Evolutionary conservation across 2,113 vertebrate genomes (phyloP).

Genomic region (Sardina pilchardus): DNA sequence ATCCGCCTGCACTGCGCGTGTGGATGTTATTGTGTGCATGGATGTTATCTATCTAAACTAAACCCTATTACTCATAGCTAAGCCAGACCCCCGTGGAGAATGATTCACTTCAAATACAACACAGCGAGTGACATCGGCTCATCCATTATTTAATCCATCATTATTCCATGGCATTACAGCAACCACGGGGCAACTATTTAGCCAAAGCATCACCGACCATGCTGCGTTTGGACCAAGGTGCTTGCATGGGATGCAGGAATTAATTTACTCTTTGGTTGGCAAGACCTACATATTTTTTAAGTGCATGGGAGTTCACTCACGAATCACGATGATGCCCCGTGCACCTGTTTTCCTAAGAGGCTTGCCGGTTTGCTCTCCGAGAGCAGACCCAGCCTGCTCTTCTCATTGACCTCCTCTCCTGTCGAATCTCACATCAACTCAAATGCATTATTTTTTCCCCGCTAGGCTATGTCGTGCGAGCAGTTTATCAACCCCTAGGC

Average conservation of each 20-base stretch:
- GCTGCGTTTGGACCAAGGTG: constrained; percentile 24
- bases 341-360: not conserved
- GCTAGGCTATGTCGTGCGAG: not conserved
- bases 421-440: not conserved
- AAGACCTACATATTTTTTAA: not conserved
- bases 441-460: not conserved
- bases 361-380: not conserved
- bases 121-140: constrained; percentile 33
- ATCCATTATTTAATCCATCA: constrained; percentile 59
- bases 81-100: constrained; percentile 28
- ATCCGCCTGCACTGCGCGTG: constrained; percentile 13
- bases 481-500: not conserved
- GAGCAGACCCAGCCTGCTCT: not conserved
- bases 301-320: constrained; percentile 3
- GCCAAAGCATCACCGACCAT: constrained; percentile 21
- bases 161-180: not conserved
- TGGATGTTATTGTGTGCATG: constrained; percentile 16
- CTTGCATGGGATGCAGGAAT: not conserved
- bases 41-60: constrained; percentile 35
- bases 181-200: constrained; percentile 17
- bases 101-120: constrained; percentile 35
- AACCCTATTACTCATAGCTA: constrained; percentile 19
- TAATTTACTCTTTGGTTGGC: not conserved
- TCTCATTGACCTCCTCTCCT: not conserved
- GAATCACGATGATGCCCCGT: not conserved